Evolutionary conservation across 2,797 vertebrate species (phyloP).

Genomic region (Naso thynnoides): DNA sequence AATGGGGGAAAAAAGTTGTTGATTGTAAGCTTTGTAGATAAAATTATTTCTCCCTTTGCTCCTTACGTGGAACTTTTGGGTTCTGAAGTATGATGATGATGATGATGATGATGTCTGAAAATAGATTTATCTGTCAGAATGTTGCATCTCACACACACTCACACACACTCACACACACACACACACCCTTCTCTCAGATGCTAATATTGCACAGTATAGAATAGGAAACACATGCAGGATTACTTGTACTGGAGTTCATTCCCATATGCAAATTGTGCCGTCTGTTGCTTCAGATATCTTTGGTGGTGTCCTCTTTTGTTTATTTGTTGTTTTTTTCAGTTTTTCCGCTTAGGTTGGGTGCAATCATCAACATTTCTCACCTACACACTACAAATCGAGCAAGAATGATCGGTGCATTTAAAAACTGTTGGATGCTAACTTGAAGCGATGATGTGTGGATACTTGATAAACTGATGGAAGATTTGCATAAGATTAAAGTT

Average conservation of each 20-base stretch:
- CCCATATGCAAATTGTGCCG: slow-evolving; percentile 45
- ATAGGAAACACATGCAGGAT: slow-evolving; percentile 50
- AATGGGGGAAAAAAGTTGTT: slow-evolving; percentile 42
- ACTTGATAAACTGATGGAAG: slow-evolving; percentile 54
- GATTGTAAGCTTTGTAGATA: slow-evolving; percentile 64
- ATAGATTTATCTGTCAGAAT: slow-evolving; percentile 71
- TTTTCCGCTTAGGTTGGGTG: slow-evolving; percentile 25
- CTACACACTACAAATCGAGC: slow-evolving; percentile 36
- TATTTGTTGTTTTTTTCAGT: slow-evolving; percentile 28
- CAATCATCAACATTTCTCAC: slow-evolving; percentile 41
- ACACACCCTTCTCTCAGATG: slow-evolving; percentile 47
- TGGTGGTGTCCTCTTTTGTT: slow-evolving; percentile 20
- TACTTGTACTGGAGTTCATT: slow-evolving; percentile 56
- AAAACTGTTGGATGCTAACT: slow-evolving; percentile 56
- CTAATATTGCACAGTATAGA: slow-evolving; percentile 68
- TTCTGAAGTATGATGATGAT: slow-evolving; percentile 65
- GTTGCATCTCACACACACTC: slow-evolving; percentile 55
- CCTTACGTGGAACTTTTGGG: slow-evolving; percentile 55
- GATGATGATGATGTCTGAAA: slow-evolving; percentile 62
- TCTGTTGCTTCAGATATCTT: slow-evolving; percentile 43
- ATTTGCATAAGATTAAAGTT: slow-evolving; percentile 76
- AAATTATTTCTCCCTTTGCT: slow-evolving; percentile 54
- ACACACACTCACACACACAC: slow-evolving; percentile 12
- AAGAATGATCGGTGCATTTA: slow-evolving; percentile 46
- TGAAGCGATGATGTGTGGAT: slow-evolving; percentile 50